phyloP scores from a whole-genome alignment of 2,113 vertebrate species.

The Datnioides undecimradiatus region DNA sequence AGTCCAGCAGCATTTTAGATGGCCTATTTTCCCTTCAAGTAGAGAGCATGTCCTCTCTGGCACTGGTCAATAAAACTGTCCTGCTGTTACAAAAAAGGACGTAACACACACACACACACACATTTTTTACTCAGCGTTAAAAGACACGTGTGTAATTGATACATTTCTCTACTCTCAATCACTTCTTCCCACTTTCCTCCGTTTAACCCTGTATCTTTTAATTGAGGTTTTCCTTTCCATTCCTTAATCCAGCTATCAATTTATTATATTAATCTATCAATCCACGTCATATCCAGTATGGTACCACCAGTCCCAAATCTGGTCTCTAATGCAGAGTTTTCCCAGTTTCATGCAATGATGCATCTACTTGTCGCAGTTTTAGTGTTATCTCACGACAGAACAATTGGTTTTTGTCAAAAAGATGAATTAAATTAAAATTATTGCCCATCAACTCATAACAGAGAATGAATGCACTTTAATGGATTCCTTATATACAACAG shows the following conservation, averaged over 20 bases:
- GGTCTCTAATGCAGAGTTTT: background rate
- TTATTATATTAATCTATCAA: background rate
- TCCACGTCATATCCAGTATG: no score
- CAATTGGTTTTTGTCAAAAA: background rate
- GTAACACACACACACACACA: background rate
- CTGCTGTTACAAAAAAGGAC: conserved; percentile 2
- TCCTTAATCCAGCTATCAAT: background rate
- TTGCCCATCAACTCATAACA: background rate
- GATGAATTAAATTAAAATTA: background rate
- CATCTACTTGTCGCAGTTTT: no score
- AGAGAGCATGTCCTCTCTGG: conserved; percentile 54
- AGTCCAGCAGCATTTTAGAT: conserved; percentile 56
- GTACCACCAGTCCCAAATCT: background rate
- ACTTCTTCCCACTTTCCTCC: background rate
- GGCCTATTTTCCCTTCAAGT: conserved; percentile 72
- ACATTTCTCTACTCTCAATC: background rate
- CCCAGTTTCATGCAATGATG: background rate
- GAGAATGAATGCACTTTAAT: background rate
- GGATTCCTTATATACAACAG: no score
- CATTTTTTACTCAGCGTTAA: background rate
- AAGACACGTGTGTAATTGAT: conserved; percentile 1
- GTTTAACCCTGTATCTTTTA: background rate
- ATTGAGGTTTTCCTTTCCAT: background rate
- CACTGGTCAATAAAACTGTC: conserved; percentile 53
- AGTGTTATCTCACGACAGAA: no score